phyloP scores from a whole-genome alignment of 2,113 vertebrate species.

The Grallaria varia region DNA sequence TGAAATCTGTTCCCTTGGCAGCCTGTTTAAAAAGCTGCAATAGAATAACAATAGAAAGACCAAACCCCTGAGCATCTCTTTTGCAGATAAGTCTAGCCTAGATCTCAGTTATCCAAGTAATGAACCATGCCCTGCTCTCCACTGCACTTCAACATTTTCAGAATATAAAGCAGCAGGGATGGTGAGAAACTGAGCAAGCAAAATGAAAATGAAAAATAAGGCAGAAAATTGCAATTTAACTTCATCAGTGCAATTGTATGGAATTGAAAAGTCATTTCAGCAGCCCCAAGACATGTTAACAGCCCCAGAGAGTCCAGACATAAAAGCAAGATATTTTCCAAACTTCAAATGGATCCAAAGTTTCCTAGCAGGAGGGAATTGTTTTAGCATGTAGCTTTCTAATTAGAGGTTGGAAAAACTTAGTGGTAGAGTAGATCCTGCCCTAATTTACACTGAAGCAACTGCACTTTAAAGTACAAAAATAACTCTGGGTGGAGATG shows the following conservation, averaged over 20 bases:
- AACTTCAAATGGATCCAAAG: conserved; percentile 16
- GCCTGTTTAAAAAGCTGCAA: background rate
- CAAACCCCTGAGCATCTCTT: background rate
- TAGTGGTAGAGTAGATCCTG: background rate
- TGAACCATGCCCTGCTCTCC: background rate
- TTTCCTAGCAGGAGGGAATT: conserved; percentile 36
- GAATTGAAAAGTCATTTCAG: conserved; percentile 34
- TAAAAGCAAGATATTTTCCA: conserved; percentile 42
- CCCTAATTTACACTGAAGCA: background rate
- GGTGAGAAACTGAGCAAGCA: background rate
- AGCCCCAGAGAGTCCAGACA: background rate
- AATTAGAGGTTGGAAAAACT: conserved; percentile 47
- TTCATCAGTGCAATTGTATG: background rate
- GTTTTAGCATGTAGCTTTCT: conserved; percentile 37
- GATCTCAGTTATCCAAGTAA: background rate
- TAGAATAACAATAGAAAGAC: no score
- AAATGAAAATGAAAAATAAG: background rate
- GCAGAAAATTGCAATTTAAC: conserved; percentile 15
- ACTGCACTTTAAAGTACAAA: background rate
- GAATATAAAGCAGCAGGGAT: background rate
- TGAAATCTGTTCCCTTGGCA: background rate
- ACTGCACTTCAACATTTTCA: background rate
- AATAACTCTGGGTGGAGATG: background rate
- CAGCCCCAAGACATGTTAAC: background rate
- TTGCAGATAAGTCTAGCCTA: background rate